Evolutionary conservation across 64 coral and sea anemone species (phyloP).

Genomic region (Trachythela sp.): DNA sequence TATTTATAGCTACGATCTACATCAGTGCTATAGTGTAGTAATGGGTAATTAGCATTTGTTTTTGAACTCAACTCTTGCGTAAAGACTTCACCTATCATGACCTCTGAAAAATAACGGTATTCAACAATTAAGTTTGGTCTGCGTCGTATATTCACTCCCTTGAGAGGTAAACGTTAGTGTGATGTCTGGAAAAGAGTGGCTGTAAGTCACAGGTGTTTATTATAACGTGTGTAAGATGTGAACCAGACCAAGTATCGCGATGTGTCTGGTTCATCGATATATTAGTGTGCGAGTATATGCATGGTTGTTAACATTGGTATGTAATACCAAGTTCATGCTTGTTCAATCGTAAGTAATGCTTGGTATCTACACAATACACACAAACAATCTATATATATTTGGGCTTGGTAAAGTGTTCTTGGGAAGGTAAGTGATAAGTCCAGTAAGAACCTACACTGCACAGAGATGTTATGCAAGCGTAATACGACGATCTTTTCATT

Average conservation of each 20-base stretch:
- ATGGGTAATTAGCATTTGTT: no score
- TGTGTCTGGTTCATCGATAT: not conserved
- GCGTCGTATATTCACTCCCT: not conserved
- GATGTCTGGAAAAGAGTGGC: constrained; percentile 1
- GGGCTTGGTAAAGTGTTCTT: no score
- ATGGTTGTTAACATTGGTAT: not conserved
- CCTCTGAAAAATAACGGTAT: not conserved
- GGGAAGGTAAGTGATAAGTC: no score
- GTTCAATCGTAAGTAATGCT: no score
- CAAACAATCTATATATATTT: no score
- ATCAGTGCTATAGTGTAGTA: no score
- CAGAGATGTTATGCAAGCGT: no score
- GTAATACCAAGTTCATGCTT: not conserved
- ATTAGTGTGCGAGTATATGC: not conserved
- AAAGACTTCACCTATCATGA: not conserved
- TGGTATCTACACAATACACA: no score
- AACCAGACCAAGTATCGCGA: not conserved
- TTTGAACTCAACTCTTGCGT: not conserved
- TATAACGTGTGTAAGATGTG: not conserved
- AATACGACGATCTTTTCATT: constrained; percentile 21
- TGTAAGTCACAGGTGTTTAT: not conserved
- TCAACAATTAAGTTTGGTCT: not conserved
- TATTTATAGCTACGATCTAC: no score
- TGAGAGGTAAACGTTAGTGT: not conserved
- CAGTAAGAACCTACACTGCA: no score